A percentile compares a stretch with the other conserved stretches of the same genome.
phyloP scores from a whole-genome alignment of 2,888 invertebrate species.

The Rugalucina vietnamica region DNA sequence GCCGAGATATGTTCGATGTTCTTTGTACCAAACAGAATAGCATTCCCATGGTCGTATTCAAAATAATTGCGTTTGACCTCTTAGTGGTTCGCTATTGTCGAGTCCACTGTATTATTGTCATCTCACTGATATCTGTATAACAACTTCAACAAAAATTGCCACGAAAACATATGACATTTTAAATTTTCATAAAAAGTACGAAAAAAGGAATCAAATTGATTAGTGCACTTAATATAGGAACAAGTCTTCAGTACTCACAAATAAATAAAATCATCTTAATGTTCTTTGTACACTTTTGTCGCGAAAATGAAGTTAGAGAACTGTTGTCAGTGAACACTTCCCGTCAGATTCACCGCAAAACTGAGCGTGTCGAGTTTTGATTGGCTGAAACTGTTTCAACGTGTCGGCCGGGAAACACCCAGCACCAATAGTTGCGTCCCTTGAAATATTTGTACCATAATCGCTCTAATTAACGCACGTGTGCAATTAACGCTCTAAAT shows the following conservation, averaged over 20 bases:
- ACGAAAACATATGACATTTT: background rate
- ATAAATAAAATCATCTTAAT: background rate
- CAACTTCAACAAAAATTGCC: background rate
- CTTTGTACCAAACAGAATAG: background rate
- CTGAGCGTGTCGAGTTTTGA: slow-evolving; percentile 36
- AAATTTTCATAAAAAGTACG: background rate
- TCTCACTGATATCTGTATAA: background rate
- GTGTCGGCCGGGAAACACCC: slow-evolving; percentile 24
- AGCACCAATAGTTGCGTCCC: no score
- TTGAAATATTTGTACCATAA: no score
- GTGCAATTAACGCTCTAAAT: no score
- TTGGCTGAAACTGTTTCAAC: slow-evolving; percentile 25
- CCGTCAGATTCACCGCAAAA: background rate
- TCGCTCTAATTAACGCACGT: no score
- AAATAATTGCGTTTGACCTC: no score
- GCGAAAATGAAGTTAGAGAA: background rate
- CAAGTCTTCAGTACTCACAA: no score
- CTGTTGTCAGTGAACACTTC: background rate
- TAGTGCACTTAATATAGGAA: no score
- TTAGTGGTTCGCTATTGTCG: background rate
- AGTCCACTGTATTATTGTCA: background rate
- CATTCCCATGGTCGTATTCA: no score
- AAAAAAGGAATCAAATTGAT: background rate
- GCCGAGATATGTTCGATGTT: background rate
- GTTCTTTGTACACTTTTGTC: background rate